Percentiles rank a stretch among this genome's conserved stretches.
Evolutionary conservation across 1,140 invertebrate species (phyloP).

Genomic region (Micrasema minimum): DNA sequence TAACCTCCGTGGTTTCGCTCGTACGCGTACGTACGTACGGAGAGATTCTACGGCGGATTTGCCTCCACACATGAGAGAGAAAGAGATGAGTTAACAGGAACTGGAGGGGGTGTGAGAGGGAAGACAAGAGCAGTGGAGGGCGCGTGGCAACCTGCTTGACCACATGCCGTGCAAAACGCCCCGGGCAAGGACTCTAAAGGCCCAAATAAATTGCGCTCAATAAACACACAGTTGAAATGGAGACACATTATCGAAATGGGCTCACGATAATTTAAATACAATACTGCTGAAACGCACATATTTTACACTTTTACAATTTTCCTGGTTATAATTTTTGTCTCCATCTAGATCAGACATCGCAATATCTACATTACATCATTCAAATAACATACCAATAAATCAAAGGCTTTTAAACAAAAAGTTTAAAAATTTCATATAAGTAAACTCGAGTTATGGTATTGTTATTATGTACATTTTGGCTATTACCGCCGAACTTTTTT

Average conservation of each 20-base stretch:
- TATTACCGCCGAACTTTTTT: no score
- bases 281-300: no score
- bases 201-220: slow-evolving; percentile 9
- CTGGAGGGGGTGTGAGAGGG: background rate
- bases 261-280: no score
- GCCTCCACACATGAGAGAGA: slow-evolving; percentile 8
- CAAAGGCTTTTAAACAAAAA: background rate
- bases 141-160: slow-evolving; percentile 32
- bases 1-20: background rate
- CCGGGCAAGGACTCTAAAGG: slow-evolving; percentile 32
- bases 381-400: background rate
- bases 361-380: background rate
- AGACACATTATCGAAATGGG: slow-evolving; percentile 12
- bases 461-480: no score
- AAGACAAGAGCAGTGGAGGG: background rate
- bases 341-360: background rate
- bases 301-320: no score
- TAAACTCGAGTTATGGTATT: no score
- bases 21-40: no score
- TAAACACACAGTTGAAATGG: background rate
- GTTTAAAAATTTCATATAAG: no score
- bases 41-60: slow-evolving; percentile 21
- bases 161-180: slow-evolving; percentile 32
- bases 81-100: background rate
- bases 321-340: no score